Base-by-base conservation (phyloP, 1,140 invertebrate species). In the Luehdorfia chinensis region DNA sequence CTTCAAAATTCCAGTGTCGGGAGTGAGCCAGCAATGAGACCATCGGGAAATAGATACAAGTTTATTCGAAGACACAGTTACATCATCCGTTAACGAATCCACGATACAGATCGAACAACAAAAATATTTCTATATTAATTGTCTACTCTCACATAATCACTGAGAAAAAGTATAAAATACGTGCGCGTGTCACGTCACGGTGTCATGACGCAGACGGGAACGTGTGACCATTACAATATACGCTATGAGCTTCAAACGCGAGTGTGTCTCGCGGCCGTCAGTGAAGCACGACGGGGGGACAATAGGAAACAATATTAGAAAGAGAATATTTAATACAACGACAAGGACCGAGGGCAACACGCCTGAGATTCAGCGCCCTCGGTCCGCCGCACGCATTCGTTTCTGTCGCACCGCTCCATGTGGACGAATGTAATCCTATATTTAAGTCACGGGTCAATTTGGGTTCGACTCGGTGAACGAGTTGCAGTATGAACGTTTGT, bases 111-210 rank as follows among this genome's bases (percentile, higher is more conserved):
- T 67, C 66, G 63, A 73, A 81, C 76, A 81, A 77, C 76, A 75
- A 85, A 84, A 81, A 83, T 81, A 78, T 80, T 67, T 75, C 74
- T 85, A 80, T 84, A 71, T 76, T 75, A 75, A 75, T 71, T 62
- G 52, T 71, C 76, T 78, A 85, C 75, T 67, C 59, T 57, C 69
- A 78, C 69, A 79, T 66, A 69, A 59, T 74, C 70, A 72, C 53
- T 69, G 68, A 74, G 59, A 66, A 49, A 71, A 61, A 68, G 59
- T 55, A 73, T 66, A 74, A 69, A 71, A 75, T 55, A 55, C 60
- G 56, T 69, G 66, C 66, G 62, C 66, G 59, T 46, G 65, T 65
- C 67, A 64, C 61, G 50, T 54, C 53, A 30, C 32, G 50, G 3
- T 15, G 30, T 2, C 44, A 44, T 55, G 64, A 59, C 55, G 50